These are phyloP conservation scores for Saccopteryx leptura DNA, from an alignment of 2,113 vertebrate species.

Conservation along the genomic window DNA sequence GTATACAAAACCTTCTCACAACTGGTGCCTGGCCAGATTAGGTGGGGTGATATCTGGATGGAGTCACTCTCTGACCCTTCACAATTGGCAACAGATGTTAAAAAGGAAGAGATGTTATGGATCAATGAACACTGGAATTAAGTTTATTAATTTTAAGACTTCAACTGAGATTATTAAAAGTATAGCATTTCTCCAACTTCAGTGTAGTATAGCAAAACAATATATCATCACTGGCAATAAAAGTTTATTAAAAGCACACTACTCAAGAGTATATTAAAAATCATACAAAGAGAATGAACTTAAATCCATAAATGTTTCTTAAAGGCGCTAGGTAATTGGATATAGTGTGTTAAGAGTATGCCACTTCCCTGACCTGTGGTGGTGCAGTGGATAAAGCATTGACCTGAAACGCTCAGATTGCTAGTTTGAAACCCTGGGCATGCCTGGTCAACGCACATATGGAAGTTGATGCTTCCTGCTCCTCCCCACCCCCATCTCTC, in stretches of 20 bases:
- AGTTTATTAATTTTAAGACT: constrained; percentile 20
- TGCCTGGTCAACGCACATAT: too few species aligned
- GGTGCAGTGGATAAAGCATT: too few species aligned
- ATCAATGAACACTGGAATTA: background rate
- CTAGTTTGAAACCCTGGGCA: too few species aligned
- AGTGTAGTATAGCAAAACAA: background rate
- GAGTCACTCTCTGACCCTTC: background rate
- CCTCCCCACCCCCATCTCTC: too few species aligned
- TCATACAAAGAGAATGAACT: background rate
- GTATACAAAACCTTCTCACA: background rate
- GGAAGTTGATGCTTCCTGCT: too few species aligned
- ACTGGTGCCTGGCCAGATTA: background rate
- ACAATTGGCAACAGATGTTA: background rate
- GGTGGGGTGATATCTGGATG: background rate
- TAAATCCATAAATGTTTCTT: constrained; percentile 38
- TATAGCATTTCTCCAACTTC: constrained; percentile 24
- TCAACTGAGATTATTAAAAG: background rate
- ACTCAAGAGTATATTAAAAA: background rate
- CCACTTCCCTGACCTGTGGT: background rate
- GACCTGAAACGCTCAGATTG: too few species aligned
- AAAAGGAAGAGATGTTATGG: background rate
- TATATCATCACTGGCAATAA: background rate
- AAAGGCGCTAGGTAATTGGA: background rate
- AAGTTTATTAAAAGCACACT: constrained; percentile 54
- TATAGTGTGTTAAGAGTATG: background rate